Evolutionary conservation across 2,888 invertebrate genomes (phyloP).

Genomic region (Cheilosia variabilis): DNA sequence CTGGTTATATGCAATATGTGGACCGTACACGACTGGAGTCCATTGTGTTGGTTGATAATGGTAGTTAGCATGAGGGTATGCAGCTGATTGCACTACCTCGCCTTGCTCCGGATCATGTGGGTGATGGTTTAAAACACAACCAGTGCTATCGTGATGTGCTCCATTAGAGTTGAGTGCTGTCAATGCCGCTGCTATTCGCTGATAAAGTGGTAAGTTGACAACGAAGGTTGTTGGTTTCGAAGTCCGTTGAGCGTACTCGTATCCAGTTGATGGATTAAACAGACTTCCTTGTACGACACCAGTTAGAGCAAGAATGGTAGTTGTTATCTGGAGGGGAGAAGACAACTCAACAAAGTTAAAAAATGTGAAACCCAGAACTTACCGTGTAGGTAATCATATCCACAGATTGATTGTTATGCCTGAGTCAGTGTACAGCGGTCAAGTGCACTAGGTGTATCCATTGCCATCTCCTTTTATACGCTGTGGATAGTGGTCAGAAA

Average conservation of each 20-base stretch:
- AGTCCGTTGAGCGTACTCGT: background rate
- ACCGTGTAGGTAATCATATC: background rate
- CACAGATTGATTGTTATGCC: background rate
- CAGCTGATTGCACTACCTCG: background rate
- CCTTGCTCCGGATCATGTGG: constrained; percentile 4
- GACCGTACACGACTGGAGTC: background rate
- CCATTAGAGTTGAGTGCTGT: background rate
- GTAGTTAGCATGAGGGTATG: constrained; percentile 2
- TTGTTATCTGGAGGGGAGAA: background rate
- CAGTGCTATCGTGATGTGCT: background rate
- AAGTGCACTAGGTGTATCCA: background rate
- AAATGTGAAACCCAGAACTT: background rate
- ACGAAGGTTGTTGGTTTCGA: background rate
- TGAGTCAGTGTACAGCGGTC: background rate
- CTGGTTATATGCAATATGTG: background rate
- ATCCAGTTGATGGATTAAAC: background rate
- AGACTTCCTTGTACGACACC: background rate
- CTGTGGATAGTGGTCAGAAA: background rate
- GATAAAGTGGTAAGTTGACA: background rate
- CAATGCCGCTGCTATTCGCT: background rate
- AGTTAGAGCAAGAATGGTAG: background rate
- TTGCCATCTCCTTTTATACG: background rate
- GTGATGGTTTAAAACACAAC: background rate
- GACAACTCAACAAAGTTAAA: background rate
- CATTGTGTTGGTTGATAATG: background rate